A percentile compares a stretch with the other conserved stretches of the same genome.
Evolutionary conservation across 1,140 invertebrate species (phyloP).

Genomic region (Zelostemma sp.): DNA sequence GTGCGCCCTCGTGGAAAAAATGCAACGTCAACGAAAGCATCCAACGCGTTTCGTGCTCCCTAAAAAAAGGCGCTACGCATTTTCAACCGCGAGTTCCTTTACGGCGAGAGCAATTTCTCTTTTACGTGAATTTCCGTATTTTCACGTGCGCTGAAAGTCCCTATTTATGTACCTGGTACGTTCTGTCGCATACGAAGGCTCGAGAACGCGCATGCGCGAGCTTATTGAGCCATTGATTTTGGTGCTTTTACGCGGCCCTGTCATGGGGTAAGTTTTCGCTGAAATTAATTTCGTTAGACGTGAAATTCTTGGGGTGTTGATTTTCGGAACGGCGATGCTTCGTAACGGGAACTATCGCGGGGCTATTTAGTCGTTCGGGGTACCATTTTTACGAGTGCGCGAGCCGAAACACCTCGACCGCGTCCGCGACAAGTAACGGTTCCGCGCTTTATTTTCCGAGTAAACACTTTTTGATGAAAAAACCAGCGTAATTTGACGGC

Average conservation of each 20-base stretch:
- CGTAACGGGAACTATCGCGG: background rate
- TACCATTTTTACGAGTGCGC: background rate
- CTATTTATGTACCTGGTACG: constrained; percentile 29
- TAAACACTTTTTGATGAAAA: no score
- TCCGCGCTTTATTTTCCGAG: no score
- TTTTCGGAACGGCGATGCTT: constrained; percentile 12
- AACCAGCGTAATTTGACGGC: no score
- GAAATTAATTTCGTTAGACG: constrained; percentile 44
- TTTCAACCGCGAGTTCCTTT: no score
- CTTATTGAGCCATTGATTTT: constrained; percentile 60
- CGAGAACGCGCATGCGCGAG: constrained; percentile 51
- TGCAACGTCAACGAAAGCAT: no score
- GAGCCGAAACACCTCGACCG: background rate
- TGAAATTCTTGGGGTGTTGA: constrained; percentile 17
- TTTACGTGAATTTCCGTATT: constrained; percentile 27
- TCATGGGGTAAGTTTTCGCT: constrained; percentile 65
- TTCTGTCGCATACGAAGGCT: constrained; percentile 18
- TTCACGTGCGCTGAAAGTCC: constrained; percentile 34
- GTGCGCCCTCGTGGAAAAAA: no score
- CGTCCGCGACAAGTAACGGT: background rate
- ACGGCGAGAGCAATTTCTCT: no score
- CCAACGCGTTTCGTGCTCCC: no score
- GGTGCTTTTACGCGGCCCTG: constrained; percentile 50
- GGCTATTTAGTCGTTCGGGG: background rate
- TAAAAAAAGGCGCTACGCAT: no score